Base-by-base conservation (phyloP, 2,113 vertebrate species). In the Anarrhichthys ocellatus region DNA sequence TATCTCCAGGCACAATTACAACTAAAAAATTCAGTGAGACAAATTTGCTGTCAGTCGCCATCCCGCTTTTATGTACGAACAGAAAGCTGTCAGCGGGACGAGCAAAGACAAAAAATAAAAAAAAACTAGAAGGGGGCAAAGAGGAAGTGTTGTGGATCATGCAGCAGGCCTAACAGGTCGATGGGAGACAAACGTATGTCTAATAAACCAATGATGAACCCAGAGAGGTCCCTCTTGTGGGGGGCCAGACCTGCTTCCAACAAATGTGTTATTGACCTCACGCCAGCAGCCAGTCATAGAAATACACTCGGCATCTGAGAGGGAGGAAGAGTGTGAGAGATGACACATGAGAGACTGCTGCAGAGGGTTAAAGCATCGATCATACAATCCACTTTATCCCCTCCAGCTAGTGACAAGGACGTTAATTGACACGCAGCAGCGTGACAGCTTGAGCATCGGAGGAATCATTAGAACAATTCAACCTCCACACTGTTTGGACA, bases 161-260 rank as follows among this genome's bases (percentile, higher is more conserved):
- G 78, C 76, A 3, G 74, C 76, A 67, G 61, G 73, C 77, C 79
- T 40, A 70, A 74, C 83, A 85, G 91, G 89, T 94, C 90, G 78
- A 95, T 91, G 73, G 50, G 72, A 93, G 88, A 93, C 91, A 95
- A 94, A 93, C 81, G 40, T 74, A 85, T 83, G 80, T 86, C 91
- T 93, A 94, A 95, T 91, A 91, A 92, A 88, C 88, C 91, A 15
- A 83, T 89, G 88, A 94, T 91, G 69, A 90, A 92, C 85, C 80
- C 82, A n/a, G 77, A 84, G 85, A 64, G 67, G 75, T 93, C 88
- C 80, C 88, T 84, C 82, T 91, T 81, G 88, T 71, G 83, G 71
- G 29, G 73, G 68, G 82, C 76, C 64, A 24, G 76, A 69, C 46
- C 58, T 38, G 81, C 66, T 81, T 56, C 81, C 67, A 83, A 90